These are phyloP conservation scores for Pollimyrus isidori DNA, from an alignment of 2,113 vertebrate species.

Conservation along the genomic window DNA sequence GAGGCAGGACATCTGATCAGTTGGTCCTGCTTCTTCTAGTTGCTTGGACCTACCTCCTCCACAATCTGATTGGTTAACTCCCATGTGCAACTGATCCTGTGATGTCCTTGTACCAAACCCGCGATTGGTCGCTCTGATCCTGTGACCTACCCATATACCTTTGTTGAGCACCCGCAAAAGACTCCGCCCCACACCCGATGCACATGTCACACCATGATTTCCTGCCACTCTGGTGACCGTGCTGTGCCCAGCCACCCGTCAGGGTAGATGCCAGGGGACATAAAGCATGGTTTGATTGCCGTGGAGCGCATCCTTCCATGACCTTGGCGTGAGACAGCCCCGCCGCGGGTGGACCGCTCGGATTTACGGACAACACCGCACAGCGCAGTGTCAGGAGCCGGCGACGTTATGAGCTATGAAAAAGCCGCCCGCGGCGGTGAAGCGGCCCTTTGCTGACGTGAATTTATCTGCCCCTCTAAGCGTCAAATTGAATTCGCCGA, in stretches of 20 bases:
- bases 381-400: neutral
- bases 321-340: neutral
- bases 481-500: neutral
- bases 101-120: neutral
- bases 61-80: no score
- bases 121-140: neutral
- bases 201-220: slow-evolving; percentile 1
- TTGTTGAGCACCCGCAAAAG: neutral
- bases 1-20: no score
- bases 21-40: no score
- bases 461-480: neutral
- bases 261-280: neutral
- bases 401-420: neutral
- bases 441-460: neutral
- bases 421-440: neutral
- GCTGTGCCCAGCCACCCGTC: neutral
- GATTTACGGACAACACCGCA: neutral
- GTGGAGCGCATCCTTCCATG: neutral
- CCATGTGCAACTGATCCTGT: neutral
- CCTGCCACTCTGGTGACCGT: neutral
- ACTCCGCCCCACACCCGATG: neutral
- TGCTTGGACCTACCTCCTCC: no score
- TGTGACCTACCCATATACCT: neutral
- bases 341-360: neutral
- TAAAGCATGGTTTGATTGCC: neutral